Conservation (phyloP, 2,113 vertebrate genomes). For the Mixornis gularis region DNA sequence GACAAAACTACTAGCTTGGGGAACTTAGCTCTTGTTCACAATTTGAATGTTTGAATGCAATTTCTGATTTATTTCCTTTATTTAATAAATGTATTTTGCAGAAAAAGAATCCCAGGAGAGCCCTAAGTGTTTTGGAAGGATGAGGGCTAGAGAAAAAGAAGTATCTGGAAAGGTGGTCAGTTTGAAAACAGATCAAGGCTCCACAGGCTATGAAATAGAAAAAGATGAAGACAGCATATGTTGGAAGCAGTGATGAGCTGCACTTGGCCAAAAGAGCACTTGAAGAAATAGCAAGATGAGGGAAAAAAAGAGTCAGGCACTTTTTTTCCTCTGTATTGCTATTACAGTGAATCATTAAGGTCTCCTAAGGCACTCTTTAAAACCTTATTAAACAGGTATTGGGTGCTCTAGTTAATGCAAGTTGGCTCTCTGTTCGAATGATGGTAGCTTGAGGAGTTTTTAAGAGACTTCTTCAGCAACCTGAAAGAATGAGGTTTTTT, state of each 20-base stretch:
- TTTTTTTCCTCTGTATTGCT: background rate
- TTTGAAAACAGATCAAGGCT: slow-evolving; percentile 41
- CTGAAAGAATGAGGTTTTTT: slow-evolving; percentile 26
- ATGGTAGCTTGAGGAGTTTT: slow-evolving; percentile 39
- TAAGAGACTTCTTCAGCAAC: slow-evolving; percentile 39
- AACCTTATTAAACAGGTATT: slow-evolving; percentile 40
- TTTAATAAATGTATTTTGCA: background rate
- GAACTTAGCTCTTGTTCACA: background rate
- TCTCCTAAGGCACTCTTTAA: slow-evolving; percentile 40
- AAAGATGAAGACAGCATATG: background rate
- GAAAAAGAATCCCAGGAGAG: slow-evolving; percentile 16
- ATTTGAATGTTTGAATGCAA: background rate
- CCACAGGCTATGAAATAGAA: background rate
- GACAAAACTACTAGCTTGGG: background rate
- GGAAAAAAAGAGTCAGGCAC: slow-evolving; percentile 33
- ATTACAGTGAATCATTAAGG: slow-evolving; percentile 43
- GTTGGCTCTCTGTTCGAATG: background rate
- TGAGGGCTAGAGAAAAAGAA: slow-evolving; percentile 37
- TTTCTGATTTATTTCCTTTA: background rate
- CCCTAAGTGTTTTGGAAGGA: slow-evolving; percentile 30
- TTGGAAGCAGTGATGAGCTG: slow-evolving; percentile 34
- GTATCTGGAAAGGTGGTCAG: slow-evolving; percentile 37
- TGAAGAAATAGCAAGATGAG: slow-evolving; percentile 32
- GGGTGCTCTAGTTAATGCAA: background rate
- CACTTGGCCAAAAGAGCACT: slow-evolving; percentile 11